phyloP scores from a whole-genome alignment of 53 echinoderm and acorn worm genomes.

The Henricia sp. region DNA sequence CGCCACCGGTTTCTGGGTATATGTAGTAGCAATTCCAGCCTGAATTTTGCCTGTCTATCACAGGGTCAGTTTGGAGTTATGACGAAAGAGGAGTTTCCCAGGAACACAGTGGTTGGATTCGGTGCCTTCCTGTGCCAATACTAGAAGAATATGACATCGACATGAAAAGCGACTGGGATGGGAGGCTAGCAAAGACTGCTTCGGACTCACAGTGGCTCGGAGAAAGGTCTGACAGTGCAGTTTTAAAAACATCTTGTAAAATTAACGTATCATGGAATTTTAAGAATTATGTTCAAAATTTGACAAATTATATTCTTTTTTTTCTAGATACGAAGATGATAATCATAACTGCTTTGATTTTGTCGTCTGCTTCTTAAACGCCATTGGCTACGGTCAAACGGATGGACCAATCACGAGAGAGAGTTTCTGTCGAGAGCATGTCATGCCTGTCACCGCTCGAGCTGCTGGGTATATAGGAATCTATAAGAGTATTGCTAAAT shows the following conservation, averaged over 20 bases:
- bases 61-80: conserved; percentile 69
- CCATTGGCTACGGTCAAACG: conserved; percentile 66
- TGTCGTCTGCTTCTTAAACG: conserved; percentile 86
- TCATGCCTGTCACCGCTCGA: conserved; percentile 75
- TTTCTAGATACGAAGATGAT: conserved; percentile 74
- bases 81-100: conserved; percentile 68
- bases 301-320: not conserved
- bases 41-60: not conserved
- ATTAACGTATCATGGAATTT: not conserved
- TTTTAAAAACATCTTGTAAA: not conserved
- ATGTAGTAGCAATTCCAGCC: not conserved
- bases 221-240: conserved; percentile 45
- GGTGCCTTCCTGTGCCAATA: conserved; percentile 68
- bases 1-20: not conserved
- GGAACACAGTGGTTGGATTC: conserved; percentile 57
- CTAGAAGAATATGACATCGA: conserved; percentile 71
- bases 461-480: conserved; percentile 74
- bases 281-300: not conserved
- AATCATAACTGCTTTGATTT: conserved; percentile 93
- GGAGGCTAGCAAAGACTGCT: conserved; percentile 39
- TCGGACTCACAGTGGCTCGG: conserved; percentile 38
- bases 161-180: conserved; percentile 71
- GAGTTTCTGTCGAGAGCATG: conserved; percentile 64
- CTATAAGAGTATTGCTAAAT: conserved; percentile 57
- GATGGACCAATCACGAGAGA: conserved; percentile 71